Base-by-base conservation (phyloP, 2,113 vertebrate genomes). In the Dipodomys spectabilis region DNA sequence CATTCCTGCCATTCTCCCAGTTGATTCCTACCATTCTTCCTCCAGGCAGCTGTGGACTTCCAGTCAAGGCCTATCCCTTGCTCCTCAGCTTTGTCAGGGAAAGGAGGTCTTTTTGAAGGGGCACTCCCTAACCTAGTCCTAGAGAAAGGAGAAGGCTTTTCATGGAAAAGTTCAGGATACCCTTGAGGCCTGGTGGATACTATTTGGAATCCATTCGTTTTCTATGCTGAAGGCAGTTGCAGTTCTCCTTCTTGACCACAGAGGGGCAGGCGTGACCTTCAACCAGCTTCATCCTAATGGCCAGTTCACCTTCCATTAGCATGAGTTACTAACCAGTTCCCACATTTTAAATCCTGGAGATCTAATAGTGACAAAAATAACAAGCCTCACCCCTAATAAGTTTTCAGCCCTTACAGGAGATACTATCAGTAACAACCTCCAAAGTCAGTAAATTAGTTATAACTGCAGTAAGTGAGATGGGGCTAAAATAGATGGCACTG, bases 161-260 rank as follows among this genome's bases (percentile, higher is more conserved):
- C 62, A 69, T 57, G 25, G 84, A 16, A n/a, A 78, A 73, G 27
- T 57, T 62, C 27, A 49, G 18, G 71, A 6, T 18, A 6, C 67
- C 64, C 64, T 82, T 72, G 91, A 80, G 67, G 71, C 15, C 11
- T 77, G 19, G 20, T 65, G 8, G 49, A 22, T 62, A 28, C 35
- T 5, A 10, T 75, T 68, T 57, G 15, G 15, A 57, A 57, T 57
- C 53, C 53, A 57, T 57, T 53, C 49, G 39, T 3, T 83, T 53
- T 92, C 16, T 67, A 23, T 9, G 27, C 20, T 3, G 13, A 12
- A 7, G 57, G 44, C 65, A 92, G 77, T 69, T 15, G 94, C 71
- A 80, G 75, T 94, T 95, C 86, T 83, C 65, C 6, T 20, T 19
- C 1, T 12, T 94, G 81, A 77, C 95, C 96, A 94, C 93, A 82